Evolutionary conservation across 2,888 invertebrate genomes (phyloP).

Genomic region (Zeuzera pyrina): DNA sequence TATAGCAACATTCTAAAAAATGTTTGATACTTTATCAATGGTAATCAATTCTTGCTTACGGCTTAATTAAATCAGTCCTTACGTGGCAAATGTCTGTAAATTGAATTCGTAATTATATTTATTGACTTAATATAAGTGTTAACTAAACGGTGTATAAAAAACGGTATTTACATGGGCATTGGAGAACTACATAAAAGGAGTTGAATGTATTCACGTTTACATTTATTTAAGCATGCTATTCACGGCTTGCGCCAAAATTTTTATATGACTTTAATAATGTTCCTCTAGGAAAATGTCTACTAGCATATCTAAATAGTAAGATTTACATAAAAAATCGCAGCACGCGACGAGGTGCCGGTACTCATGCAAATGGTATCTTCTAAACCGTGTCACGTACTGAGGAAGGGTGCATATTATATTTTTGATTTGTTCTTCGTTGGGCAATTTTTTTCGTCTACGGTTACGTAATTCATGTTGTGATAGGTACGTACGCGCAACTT

Average conservation of each 20-base stretch:
- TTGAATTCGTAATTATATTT: too few relatives aligned
- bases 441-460: constrained; percentile 37
- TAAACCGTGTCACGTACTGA: constrained; percentile 58
- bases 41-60: too few relatives aligned
- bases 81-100: too few relatives aligned
- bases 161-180: too few relatives aligned
- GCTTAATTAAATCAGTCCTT: too few relatives aligned
- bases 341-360: constrained; percentile 59
- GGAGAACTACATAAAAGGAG: constrained; percentile 3
- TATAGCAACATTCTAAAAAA: too few relatives aligned
- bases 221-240: constrained; percentile 16
- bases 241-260: constrained; percentile 29
- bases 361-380: constrained; percentile 57
- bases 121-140: too few relatives aligned
- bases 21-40: too few relatives aligned
- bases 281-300: constrained; percentile 49
- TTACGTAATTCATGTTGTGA: constrained; percentile 9
- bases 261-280: constrained; percentile 36
- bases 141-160: too few relatives aligned
- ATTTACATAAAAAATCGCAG: constrained; percentile 70
- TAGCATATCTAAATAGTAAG: constrained; percentile 63
- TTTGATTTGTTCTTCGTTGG: constrained; percentile 67
- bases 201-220: constrained; percentile 2
- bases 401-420: constrained; percentile 73
- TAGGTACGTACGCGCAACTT: too few relatives aligned